phyloP scores from a whole-genome alignment of 2,113 vertebrate genomes.

The Coptodon bakossiorum region DNA sequence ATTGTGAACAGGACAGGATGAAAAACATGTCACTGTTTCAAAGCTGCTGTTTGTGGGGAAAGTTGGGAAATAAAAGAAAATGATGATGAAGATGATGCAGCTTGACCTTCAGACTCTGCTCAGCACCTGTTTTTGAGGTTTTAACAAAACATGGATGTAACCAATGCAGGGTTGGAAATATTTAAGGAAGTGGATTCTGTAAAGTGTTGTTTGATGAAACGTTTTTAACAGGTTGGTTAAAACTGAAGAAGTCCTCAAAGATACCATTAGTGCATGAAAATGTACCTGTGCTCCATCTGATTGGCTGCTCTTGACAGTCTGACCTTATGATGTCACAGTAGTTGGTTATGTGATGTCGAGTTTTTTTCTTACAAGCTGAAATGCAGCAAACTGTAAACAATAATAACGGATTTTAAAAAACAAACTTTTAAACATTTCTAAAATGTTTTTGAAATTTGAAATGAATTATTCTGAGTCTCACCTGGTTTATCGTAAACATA shows the following conservation, averaged over 20 bases:
- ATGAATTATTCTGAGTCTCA: not conserved
- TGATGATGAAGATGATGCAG: not conserved
- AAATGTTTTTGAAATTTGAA: not conserved
- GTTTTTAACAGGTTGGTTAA: not conserved
- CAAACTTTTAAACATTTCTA: not conserved
- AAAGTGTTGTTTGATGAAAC: not conserved
- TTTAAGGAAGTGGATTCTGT: not conserved
- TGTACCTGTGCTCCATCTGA: not conserved
- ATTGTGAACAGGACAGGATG: fast-evolving
- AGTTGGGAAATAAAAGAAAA: not conserved
- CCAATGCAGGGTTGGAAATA: not conserved
- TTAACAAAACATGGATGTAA: not conserved
- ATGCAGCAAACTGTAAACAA: not conserved
- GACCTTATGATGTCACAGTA: not conserved
- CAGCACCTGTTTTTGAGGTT: not conserved
- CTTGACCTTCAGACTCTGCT: not conserved
- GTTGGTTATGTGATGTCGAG: fast-evolving
- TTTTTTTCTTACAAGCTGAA: not conserved
- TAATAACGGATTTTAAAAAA: not conserved
- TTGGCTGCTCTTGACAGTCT: not conserved
- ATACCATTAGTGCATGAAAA: fast-evolving
- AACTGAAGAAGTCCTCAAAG: fast-evolving
- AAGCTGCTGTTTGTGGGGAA: fast-evolving
- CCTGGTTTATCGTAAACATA: not conserved
- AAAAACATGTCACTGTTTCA: not conserved